These are phyloP conservation scores for Chiroxiphia lanceolata DNA, from an alignment of 2,797 vertebrate species.

Conservation along the genomic window DNA sequence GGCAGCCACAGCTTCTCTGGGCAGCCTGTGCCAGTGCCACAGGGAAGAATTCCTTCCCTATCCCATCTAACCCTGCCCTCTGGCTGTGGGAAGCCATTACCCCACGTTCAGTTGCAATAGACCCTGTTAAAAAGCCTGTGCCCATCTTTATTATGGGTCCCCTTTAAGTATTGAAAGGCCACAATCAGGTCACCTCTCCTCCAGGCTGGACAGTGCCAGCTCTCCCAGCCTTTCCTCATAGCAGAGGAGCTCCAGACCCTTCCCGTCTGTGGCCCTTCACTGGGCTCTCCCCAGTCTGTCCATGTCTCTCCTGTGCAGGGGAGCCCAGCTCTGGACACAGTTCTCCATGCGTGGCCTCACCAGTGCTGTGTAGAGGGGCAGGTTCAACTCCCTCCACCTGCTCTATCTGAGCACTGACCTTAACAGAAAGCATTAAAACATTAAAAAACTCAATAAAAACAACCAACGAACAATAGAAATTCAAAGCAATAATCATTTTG, in stretches of 20 bases:
- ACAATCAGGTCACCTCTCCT: neutral
- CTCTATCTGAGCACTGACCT: neutral
- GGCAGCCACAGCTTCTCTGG: neutral
- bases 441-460: neutral
- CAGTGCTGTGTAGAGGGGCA: neutral
- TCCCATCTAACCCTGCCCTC: neutral
- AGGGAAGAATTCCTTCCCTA: neutral
- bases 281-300: neutral
- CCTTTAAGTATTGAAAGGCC: neutral
- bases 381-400: neutral
- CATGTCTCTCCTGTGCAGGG: neutral
- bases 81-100: neutral
- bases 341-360: neutral
- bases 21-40: neutral
- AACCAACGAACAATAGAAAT: neutral
- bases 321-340: accelerated
- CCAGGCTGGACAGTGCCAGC: neutral
- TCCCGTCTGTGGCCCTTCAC: neutral
- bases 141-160: neutral
- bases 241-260: neutral
- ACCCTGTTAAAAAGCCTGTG: neutral
- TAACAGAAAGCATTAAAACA: neutral
- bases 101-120: no score
- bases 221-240: neutral
- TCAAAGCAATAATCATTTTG: neutral